Base-by-base conservation (phyloP, 2,888 invertebrate genomes). In the Drosophila limbata region DNA sequence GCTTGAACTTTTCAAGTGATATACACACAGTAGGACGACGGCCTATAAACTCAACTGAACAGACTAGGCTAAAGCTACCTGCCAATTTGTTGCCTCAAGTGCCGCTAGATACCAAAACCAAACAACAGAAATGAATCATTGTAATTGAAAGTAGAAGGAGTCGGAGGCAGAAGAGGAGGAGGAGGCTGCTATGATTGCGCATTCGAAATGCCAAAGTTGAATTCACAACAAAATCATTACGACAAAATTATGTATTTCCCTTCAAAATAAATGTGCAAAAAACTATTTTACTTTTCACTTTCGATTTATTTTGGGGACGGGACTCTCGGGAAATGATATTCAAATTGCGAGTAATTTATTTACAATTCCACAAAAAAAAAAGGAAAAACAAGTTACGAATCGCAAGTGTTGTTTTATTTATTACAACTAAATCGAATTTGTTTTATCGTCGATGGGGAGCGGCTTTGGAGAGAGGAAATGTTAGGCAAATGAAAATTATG, bases 161-260 rank as follows among this genome's bases (percentile, higher is more conserved):
- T n/a, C n/a, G n/a, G 44, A 35, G 50, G 37, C 5, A 9, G 37
- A 39, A 13, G 35, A 17, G 31, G n/a, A 3, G n/a, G 28, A 4
- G 37, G n/a, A 10, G 25, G 3, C 15, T 11, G 28, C 10, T 10
- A 19, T 37, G 47, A 66, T 77, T 77, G 67, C 77, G 62, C 51
- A 77, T 51, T 60, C 55, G 21, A 85, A 82, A 82, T 80, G 82
- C 57, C 82, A 82, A 86, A 82, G 86, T 82, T 82, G 65, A 77
- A 56, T 28, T 25, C 55, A 59, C 60, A 57, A 67, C 45, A 15
- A 45, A 77, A 45, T 33, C 56, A 59, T 37, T 40, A 10, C 4
- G 2, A 8, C 25, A 28, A 60, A 40, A 47, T 39, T 65, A 31
- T 39, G 51, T 31, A 48, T 48, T 40, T 66, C 48, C 47, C 52